These are phyloP conservation scores for Acanthisitta chloris DNA, from an alignment of 2,113 vertebrate genomes.

Conservation along the genomic window DNA sequence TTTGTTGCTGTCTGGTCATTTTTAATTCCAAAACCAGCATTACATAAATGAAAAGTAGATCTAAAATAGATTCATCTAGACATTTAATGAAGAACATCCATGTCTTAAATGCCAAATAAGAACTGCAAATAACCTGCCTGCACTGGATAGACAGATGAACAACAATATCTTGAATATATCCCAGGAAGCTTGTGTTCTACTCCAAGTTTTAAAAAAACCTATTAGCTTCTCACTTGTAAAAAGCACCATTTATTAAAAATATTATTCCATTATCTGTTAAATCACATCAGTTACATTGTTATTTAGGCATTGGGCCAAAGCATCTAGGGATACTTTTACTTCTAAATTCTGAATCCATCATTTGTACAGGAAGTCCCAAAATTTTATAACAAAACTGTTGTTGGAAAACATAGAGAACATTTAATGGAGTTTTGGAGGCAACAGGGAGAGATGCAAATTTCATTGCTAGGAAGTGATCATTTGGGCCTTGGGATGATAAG, in stretches of 20 bases:
- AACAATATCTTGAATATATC: conserved; percentile 25
- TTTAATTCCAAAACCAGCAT: neutral
- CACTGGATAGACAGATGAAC: neutral
- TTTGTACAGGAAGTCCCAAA: conserved; percentile 27
- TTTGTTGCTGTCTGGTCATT: neutral
- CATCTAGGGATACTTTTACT: neutral
- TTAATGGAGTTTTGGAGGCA: neutral
- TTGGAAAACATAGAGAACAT: neutral
- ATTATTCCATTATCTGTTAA: neutral
- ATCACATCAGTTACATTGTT: neutral
- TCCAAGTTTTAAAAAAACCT: neutral
- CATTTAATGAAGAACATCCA: neutral
- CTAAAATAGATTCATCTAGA: neutral
- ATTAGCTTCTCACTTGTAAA: neutral
- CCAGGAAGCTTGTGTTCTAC: neutral
- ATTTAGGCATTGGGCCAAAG: neutral
- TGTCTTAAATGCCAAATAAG: neutral
- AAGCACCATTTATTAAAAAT: neutral
- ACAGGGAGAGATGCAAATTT: neutral
- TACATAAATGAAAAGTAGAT: neutral
- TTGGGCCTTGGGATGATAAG: neutral
- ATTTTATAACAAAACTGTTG: neutral
- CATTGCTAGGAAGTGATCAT: neutral
- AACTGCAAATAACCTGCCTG: conserved; percentile 29
- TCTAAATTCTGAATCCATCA: conserved; percentile 14